phyloP scores from a whole-genome alignment of 2,888 invertebrate genomes.

The Trissolcus brochymenae region DNA sequence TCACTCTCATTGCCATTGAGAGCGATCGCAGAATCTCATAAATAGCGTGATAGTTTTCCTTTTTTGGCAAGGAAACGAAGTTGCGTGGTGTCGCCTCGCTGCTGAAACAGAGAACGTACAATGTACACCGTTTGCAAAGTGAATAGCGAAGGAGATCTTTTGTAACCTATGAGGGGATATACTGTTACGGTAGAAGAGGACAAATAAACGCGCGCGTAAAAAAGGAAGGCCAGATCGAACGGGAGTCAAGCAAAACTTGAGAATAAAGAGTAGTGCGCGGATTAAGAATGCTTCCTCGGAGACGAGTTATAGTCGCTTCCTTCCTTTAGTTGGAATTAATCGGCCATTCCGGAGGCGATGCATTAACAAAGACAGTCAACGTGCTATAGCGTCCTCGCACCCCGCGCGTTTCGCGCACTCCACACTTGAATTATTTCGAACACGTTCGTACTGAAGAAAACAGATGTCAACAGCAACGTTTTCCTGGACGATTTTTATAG shows the following conservation, averaged over 20 bases:
- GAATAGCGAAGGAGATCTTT: slow-evolving; percentile 52
- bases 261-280: slow-evolving; percentile 73
- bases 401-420: slow-evolving; percentile 22
- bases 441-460: slow-evolving; percentile 61
- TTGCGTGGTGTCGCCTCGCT: slow-evolving; percentile 63
- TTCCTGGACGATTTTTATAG: slow-evolving; percentile 29
- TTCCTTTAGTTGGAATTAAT: slow-evolving; percentile 75
- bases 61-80: slow-evolving; percentile 64
- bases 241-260: slow-evolving; percentile 60
- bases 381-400: slow-evolving; percentile 55
- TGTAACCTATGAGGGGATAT: slow-evolving; percentile 60
- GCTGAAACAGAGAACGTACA: slow-evolving; percentile 64
- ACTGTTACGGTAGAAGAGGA: slow-evolving; percentile 51
- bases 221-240: slow-evolving; percentile 35
- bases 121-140: slow-evolving; percentile 59
- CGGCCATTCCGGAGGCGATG: slow-evolving; percentile 74
- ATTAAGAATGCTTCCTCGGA: slow-evolving; percentile 75
- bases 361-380: slow-evolving; percentile 73
- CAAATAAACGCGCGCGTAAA: slow-evolving; percentile 55
- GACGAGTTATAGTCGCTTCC: slow-evolving; percentile 76
- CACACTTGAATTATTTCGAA: slow-evolving; percentile 61
- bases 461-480: slow-evolving; percentile 51
- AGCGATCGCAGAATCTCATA: slow-evolving; percentile 64
- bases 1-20: slow-evolving; percentile 63
- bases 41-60: slow-evolving; percentile 62